A percentile compares a stretch with the other conserved stretches of the same genome.
Conservation (phyloP, 1,140 invertebrate species). For the Brachionus plicatilis region DNA sequence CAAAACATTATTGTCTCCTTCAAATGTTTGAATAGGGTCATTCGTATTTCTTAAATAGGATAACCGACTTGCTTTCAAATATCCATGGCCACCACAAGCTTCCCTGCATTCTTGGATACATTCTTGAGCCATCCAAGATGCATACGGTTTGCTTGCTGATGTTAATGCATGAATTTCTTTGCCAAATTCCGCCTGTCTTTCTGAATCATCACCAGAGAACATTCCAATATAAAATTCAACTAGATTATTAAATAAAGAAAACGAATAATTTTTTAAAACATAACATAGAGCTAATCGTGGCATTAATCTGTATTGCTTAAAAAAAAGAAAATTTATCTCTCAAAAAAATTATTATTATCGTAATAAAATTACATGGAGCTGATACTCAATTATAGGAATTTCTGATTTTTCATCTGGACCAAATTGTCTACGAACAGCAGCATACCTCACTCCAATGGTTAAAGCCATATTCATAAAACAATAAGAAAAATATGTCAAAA, state of each 20-base stretch:
- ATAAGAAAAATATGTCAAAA: too few relatives aligned
- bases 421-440: too few relatives aligned
- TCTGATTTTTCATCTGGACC: too few relatives aligned
- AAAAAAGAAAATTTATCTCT: conserved; percentile 43
- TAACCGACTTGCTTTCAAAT: conserved; percentile 65
- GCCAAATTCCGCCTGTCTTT: conserved; percentile 62
- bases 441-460: conserved; percentile 81
- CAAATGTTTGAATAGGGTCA: conserved; percentile 89
- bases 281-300: conserved; percentile 78
- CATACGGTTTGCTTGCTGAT: conserved; percentile 79
- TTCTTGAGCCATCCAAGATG: conserved; percentile 74
- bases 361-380: too few relatives aligned
- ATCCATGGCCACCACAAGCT: conserved; percentile 75
- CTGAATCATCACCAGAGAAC: conserved; percentile 53
- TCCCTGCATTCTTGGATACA: conserved; percentile 83
- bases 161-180: conserved; percentile 85
- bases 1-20: conserved; percentile 91
- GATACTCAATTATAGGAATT: too few relatives aligned
- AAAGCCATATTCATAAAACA: too few relatives aligned
- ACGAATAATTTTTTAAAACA: conserved; percentile 67
- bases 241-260: conserved; percentile 61
- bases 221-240: conserved; percentile 59
- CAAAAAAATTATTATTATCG: too few relatives aligned
- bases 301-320: conserved; percentile 69
- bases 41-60: conserved; percentile 78